Percentiles rank a stretch among this genome's conserved stretches.
These are phyloP conservation scores for Etheostoma perlongum DNA, from an alignment of 2,797 vertebrate species.

Conservation along the genomic window DNA sequence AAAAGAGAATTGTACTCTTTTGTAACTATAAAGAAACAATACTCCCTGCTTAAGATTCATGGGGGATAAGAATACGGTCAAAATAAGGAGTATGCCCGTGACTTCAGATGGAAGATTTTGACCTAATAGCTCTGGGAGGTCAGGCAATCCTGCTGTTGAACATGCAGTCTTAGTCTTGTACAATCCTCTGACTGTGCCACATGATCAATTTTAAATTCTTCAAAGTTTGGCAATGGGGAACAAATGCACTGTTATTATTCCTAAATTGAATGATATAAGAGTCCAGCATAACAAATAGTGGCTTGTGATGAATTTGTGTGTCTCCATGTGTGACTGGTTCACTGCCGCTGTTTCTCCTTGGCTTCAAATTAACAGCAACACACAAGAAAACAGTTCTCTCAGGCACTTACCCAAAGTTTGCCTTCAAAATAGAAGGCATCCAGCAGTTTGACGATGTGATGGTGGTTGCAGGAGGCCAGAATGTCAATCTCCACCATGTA, in stretches of 20 bases:
- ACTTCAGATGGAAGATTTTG: not conserved
- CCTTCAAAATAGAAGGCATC: conserved; percentile 98
- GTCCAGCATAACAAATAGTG: conserved; percentile 19
- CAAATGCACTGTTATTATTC: conserved; percentile 3
- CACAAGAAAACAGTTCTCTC: not conserved
- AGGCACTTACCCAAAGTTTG: conserved; percentile 93
- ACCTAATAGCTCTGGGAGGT: conserved; percentile 1
- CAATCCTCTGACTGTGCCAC: conserved; percentile 9
- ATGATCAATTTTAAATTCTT: conserved; percentile 32
- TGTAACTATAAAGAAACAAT: not conserved
- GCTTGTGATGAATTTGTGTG: conserved; percentile 39
- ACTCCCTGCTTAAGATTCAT: not conserved
- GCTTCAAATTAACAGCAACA: conserved; percentile 48
- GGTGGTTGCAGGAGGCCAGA: conserved; percentile 96
- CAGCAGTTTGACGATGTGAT: conserved; percentile 96
- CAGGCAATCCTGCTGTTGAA: conserved; percentile 3
- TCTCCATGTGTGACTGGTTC: conserved; percentile 35
- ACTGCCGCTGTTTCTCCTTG: conserved; percentile 39
- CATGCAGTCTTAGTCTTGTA: not conserved
- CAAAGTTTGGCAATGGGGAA: not conserved
- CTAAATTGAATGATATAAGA: conserved; percentile 7
- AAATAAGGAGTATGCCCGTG: not conserved
- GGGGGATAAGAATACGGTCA: conserved; percentile 1
- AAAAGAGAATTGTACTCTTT: not conserved
- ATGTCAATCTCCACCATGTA: conserved; percentile 99